Evolutionary conservation across 2,888 invertebrate species (phyloP).

Genomic region (Cantharis lateralis): DNA sequence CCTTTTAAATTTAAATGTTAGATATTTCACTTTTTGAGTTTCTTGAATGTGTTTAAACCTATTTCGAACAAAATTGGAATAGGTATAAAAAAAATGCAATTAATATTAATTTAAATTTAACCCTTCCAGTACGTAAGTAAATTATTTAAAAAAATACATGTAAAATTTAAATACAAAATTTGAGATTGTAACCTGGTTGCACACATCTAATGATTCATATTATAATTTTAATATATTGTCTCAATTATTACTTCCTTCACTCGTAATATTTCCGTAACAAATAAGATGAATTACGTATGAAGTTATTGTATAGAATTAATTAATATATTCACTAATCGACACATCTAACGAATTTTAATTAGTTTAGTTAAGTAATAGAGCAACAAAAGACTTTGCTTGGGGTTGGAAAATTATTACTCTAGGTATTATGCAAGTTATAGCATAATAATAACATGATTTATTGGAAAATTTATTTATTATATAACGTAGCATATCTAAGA

Average conservation of each 20-base stretch:
- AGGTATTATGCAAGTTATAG: background rate
- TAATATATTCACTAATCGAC: conserved; percentile 1
- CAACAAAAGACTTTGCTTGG: background rate
- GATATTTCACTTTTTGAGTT: too few species aligned
- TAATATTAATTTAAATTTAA: too few species aligned
- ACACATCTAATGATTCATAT: background rate
- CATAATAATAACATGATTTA: background rate
- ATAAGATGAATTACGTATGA: background rate
- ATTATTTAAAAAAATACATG: too few species aligned
- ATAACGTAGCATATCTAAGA: background rate
- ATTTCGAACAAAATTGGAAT: too few species aligned
- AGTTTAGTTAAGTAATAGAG: background rate
- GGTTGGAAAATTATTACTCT: background rate
- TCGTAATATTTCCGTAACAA: background rate
- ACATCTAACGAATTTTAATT: conserved; percentile 10
- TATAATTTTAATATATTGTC: background rate
- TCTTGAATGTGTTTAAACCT: too few species aligned
- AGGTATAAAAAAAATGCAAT: too few species aligned
- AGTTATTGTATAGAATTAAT: background rate
- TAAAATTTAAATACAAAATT: background rate
- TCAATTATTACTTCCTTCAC: background rate
- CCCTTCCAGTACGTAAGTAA: too few species aligned
- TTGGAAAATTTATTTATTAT: background rate
- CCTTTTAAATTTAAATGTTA: too few species aligned
- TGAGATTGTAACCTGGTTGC: background rate